These are phyloP conservation scores for Orthosia cruda DNA, from an alignment of 2,888 invertebrate species.

Conservation along the genomic window DNA sequence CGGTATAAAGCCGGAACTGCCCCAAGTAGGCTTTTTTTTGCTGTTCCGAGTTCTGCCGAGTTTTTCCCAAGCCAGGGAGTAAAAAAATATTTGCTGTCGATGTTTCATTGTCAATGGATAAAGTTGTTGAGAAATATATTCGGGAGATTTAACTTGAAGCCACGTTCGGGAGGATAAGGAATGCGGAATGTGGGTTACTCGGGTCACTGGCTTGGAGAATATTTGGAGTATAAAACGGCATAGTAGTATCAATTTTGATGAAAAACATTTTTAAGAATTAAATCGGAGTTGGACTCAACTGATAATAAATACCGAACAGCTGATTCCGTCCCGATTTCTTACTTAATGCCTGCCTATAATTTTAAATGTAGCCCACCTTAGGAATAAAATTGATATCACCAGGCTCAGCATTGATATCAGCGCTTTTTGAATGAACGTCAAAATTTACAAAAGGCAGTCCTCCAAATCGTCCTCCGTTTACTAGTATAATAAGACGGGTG, in stretches of 20 bases:
- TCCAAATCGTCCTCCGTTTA: too few species aligned
- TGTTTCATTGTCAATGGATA: constrained; percentile 55
- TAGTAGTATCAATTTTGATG: neutral
- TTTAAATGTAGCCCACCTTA: too few species aligned
- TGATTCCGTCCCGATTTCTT: neutral
- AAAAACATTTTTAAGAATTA: neutral
- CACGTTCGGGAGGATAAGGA: constrained; percentile 3
- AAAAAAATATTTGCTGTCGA: constrained; percentile 35
- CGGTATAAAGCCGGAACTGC: constrained; percentile 44
- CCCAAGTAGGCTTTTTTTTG: constrained; percentile 11
- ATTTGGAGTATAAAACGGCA: neutral
- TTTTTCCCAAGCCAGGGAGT: neutral
- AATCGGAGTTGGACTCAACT: neutral
- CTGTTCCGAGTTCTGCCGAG: constrained; percentile 12
- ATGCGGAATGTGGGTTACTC: constrained; percentile 12
- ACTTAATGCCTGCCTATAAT: too few species aligned
- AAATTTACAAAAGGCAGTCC: too few species aligned
- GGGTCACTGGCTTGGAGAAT: constrained; percentile 16
- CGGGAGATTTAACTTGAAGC: constrained; percentile 23
- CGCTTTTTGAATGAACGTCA: too few species aligned
- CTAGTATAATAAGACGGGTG: too few species aligned
- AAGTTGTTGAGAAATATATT: constrained; percentile 45
- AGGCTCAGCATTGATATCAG: too few species aligned
- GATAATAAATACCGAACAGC: neutral
- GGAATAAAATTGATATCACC: too few species aligned